These are phyloP conservation scores for Listrodromus nycthemerus DNA, from an alignment of 2,888 invertebrate species.

Conservation along the genomic window DNA sequence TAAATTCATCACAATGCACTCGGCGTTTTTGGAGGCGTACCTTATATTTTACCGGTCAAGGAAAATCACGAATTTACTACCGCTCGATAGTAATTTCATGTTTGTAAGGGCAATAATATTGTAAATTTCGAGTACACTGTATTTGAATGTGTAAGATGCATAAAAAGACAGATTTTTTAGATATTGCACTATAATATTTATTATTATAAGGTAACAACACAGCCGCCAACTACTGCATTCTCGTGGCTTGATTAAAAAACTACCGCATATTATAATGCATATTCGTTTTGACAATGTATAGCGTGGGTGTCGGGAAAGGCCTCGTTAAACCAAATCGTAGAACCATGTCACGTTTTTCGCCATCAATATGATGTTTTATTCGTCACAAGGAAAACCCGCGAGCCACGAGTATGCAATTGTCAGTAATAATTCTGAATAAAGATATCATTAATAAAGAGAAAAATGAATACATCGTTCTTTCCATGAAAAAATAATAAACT, in stretches of 20 bases:
- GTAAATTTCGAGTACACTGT: conserved; percentile 82
- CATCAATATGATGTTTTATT: conserved; percentile 50
- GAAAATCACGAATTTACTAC: conserved; percentile 74
- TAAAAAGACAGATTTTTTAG: conserved; percentile 83
- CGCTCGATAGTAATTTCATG: conserved; percentile 79
- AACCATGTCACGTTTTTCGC: conserved; percentile 52
- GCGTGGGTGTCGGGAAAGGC: conserved; percentile 5
- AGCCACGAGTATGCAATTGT: conserved; percentile 74
- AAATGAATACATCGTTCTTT: conserved; percentile 79
- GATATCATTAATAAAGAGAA: conserved; percentile 76
- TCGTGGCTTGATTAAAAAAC: conserved; percentile 70
- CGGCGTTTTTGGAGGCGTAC: conserved; percentile 62
- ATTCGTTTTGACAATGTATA: conserved; percentile 4
- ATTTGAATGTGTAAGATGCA: conserved; percentile 82
- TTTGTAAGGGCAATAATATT: conserved; percentile 83
- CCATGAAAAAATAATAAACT: conserved; percentile 65
- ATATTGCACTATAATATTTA: conserved; percentile 83
- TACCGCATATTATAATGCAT: conserved; percentile 11
- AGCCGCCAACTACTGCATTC: conserved; percentile 71
- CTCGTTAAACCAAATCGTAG: conserved; percentile 40
- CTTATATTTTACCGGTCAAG: conserved; percentile 67
- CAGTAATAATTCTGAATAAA: conserved; percentile 78
- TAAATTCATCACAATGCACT: conserved; percentile 58
- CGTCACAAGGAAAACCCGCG: conserved; percentile 43
- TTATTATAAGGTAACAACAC: conserved; percentile 74